Percentiles rank a stretch among this genome's conserved stretches.
These are phyloP conservation scores for Psilanteris sp. DNA, from an alignment of 1,140 invertebrate species.

Conservation along the genomic window DNA sequence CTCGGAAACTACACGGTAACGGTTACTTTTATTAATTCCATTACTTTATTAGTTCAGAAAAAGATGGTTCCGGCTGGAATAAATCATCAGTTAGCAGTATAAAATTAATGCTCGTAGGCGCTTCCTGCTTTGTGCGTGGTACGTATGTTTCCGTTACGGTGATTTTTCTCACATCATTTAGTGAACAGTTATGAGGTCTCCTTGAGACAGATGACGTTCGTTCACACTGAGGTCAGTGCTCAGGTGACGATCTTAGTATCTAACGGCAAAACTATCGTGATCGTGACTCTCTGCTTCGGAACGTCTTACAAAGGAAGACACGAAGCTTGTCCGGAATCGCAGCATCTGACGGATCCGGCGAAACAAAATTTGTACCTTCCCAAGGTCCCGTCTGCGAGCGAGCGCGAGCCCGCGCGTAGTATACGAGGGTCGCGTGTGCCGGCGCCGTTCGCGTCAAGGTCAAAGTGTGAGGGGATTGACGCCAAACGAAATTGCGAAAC, in stretches of 20 bases:
- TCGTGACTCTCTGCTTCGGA: conserved; percentile 60
- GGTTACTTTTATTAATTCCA: conserved; percentile 31
- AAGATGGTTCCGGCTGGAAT: conserved; percentile 13
- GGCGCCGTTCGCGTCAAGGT: conserved; percentile 12
- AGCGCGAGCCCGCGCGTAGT: conserved; percentile 1
- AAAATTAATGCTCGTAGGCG: conserved; percentile 33
- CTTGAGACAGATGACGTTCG: conserved; percentile 61
- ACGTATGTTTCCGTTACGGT: conserved; percentile 36
- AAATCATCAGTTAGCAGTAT: conserved; percentile 35
- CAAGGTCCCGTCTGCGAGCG: conserved; percentile 4
- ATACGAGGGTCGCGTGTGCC: conserved; percentile 5
- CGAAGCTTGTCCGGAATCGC: conserved; percentile 32
- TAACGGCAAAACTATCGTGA: conserved; percentile 64
- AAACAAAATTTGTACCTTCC: conserved; percentile 24
- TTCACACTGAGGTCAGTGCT: conserved; percentile 67
- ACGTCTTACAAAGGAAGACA: conserved; percentile 28
- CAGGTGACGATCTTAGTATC: conserved; percentile 67
- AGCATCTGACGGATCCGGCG: conserved; percentile 19
- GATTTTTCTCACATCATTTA: conserved; percentile 54
- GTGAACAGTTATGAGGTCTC: conserved; percentile 57
- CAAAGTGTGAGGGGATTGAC: conserved; percentile 17
- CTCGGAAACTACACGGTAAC: too few species aligned
- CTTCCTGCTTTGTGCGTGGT: conserved; percentile 34
- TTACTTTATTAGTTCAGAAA: conserved; percentile 24
- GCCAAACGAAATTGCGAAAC: conserved; percentile 22